Evolutionary conservation across 1,140 invertebrate species (phyloP), one percentile per base, ranked within the genome.

Genomic region (Sinonovacula constricta): DNA sequence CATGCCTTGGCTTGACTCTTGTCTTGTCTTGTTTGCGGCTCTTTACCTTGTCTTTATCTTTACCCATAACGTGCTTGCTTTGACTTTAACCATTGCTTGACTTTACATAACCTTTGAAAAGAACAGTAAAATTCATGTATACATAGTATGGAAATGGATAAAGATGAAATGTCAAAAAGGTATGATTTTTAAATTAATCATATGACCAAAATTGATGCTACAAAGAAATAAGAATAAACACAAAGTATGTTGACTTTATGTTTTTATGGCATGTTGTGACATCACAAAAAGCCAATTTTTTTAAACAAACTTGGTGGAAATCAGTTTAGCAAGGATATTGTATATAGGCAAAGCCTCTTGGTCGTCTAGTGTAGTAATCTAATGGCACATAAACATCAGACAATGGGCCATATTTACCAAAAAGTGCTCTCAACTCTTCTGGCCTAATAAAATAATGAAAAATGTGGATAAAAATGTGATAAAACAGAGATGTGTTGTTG

Each of bases 351-450:
- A 92, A 93, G 53, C 92, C 92, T 80, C 92, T 82, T 1, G 90
- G 85, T 71, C 87, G 81, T 56, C 91, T 83, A 14, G 90, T 92
- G 81, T 92, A 92, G 83, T 92, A 93, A 85, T 92, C 92, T 69
- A 91, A 67, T 36, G 92, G 92, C 51, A 93, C 89, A 79, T 92
- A 92, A 15, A 93, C 91, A 89, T 93, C 92, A 69, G 85, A 88
- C 51, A 93, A 83, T 22, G 88, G 88, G 28, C 92, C 92, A 87
- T 92, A 93, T 87, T 92, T 92, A 33, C 87, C 90, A 88, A 93
- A 93, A 65, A 92, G 77, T 67, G 88, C 85, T 70, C 91, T 83
- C 54, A 92, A 78, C 70, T 91, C 91, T 78, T 91, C 91, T 75
- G 86, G 85, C 83, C 86, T 91, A 74, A 28, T 81, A 57, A 62